A percentile compares a stretch with the other conserved stretches of the same genome.
Conservation (phyloP, 2,888 invertebrate genomes). For the Lasiommata megera region DNA sequence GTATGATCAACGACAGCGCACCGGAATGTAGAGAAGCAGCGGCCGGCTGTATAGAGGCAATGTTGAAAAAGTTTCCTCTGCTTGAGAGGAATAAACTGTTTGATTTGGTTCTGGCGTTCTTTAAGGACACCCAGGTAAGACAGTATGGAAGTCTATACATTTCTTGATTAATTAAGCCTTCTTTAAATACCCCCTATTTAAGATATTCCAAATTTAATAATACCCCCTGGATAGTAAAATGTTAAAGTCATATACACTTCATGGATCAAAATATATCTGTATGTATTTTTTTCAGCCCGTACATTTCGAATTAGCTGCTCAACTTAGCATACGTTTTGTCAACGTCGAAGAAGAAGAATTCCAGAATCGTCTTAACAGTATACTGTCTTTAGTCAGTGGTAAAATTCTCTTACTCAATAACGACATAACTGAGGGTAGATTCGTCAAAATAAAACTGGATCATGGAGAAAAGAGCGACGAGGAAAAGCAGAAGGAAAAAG, state of each 20-base stretch:
- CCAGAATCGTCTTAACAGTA: slow-evolving; percentile 80
- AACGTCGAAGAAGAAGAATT: slow-evolving; percentile 88
- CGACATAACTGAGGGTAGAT: slow-evolving; percentile 80
- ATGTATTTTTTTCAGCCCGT: slow-evolving; percentile 68
- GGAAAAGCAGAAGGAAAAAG: slow-evolving; percentile 83
- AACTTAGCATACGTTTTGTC: slow-evolving; percentile 90
- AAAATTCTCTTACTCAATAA: slow-evolving; percentile 74
- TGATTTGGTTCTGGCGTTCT: slow-evolving; percentile 85
- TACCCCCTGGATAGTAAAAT: too few relatives aligned
- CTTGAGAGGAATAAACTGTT: slow-evolving; percentile 85
- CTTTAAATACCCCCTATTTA: too few relatives aligned
- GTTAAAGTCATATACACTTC: neutral
- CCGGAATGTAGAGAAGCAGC: slow-evolving; percentile 87
- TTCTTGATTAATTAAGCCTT: too few relatives aligned
- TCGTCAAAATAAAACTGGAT: slow-evolving; percentile 77
- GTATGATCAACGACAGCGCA: slow-evolving; percentile 91
- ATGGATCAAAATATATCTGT: neutral
- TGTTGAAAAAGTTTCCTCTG: slow-evolving; percentile 82
- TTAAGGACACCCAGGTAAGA: slow-evolving; percentile 77
- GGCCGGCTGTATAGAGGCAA: slow-evolving; percentile 86
- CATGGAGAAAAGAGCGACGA: slow-evolving; percentile 72
- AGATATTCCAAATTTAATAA: too few relatives aligned
- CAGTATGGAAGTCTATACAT: too few relatives aligned
- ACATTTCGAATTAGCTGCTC: slow-evolving; percentile 88
- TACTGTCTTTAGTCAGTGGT: slow-evolving; percentile 83